Evolutionary conservation across 2,797 vertebrate genomes (phyloP), one percentile per base, ranked within the genome.

Genomic region (Premnoplex brunnescens): DNA sequence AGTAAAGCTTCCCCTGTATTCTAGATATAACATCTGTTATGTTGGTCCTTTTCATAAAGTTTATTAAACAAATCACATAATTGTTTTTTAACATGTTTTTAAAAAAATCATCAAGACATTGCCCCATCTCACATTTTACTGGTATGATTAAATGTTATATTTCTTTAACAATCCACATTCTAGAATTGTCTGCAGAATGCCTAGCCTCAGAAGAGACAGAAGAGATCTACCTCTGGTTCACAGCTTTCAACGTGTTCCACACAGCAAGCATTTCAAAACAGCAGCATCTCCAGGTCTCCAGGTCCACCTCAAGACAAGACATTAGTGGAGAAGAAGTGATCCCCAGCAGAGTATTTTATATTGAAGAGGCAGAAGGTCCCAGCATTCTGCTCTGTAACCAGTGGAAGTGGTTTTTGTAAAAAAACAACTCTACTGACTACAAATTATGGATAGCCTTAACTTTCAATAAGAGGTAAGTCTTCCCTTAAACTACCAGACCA

Each of bases 241-340:
- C 21, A 74, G 5, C 8, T 74, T 27, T 55, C 23, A n/a, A 9
- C 0, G 1, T 32, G 8, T 5, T 39, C 23, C 18, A 43, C 54
- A 20, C 7, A 68, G 14, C 13, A 92, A 63, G 8, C 11, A 27
- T 10, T 23, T 75, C 24, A 46, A 44, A 10, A 4, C 9, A 48
- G 28, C 23, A 66, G 10, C 37, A 54, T 34, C 17, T 66, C 51
- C 66, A 60, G 19, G 37, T 39, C 34, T n/a, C n/a, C n/a, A n/a
- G n/a, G 43, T 41, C 12, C 4, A 44, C 1, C 2, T 15, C 22
- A 28, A 46, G 10, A 26, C n/a, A 39, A 75, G 48, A 3, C 30
- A 56, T 6, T 9, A 4, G 27, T 11, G 17, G 24, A 73, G 20
- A 3, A 64, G 2, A 69, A 32, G 9, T 41, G 49, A 49, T 22